Base-by-base conservation (phyloP, 2,888 invertebrate species). In the Pyrocoelia pectoralis region DNA sequence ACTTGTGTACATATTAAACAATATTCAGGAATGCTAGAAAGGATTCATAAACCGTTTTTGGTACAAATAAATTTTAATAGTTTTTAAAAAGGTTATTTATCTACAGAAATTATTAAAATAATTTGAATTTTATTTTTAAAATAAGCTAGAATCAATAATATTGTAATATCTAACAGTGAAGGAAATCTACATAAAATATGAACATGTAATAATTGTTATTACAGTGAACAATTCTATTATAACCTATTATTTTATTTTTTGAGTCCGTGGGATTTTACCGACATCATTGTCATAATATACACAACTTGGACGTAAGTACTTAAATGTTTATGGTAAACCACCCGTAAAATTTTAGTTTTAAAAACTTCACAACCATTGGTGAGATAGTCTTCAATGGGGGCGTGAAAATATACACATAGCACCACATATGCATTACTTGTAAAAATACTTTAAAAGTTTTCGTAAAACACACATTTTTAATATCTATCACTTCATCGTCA, bases 131-230 rank as follows among this genome's bases (percentile, higher is more conserved):
- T 17, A 8, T 46, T 46, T 17, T 46, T 15, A 46, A 46, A 46
- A 9, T 46, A 46, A 17, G 17, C 15, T 46, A 17, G 46, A 46
- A 40, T 50, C 13, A 54, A 60, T 54, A 40, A 50, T 58, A 58
- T 50, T 55, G 38, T 63, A 48, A 54, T 63, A 53, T 43, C 64
- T 64, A 64, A 64, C 64, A 64, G 56, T 56, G n/a, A 64, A 64
- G 63, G 57, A 59, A 60, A 64, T 51, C 64, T 64, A 64, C 64
- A 41, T 64, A 64, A 64, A 59, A 64, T 64, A 60, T 64, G 56
- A 64, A 64, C 64, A 64, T 60, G 64, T 64, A 64, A 65, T 65
- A 60, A 60, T 65, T 29, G 49, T 61, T 61, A 60, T 65, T 61
- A 65, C 65, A 65, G 56, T 61, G 56, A 61, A 65, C 56, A 61